phyloP scores from a whole-genome alignment of 2,797 vertebrate species.

The Scleropages formosus region DNA sequence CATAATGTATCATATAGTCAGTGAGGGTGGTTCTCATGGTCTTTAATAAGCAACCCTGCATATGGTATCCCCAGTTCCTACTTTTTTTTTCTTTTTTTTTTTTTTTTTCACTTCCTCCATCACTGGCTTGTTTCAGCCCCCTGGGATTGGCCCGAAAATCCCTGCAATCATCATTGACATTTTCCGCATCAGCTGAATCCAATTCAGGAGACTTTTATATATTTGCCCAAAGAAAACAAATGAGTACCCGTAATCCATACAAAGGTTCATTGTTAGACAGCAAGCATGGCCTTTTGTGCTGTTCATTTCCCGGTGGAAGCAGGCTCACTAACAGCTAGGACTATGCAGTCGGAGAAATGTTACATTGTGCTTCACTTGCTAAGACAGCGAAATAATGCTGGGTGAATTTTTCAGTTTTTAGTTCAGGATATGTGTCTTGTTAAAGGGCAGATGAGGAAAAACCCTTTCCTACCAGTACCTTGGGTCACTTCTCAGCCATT shows the following conservation, averaged over 20 bases:
- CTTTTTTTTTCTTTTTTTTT: too few species aligned
- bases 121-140: not conserved
- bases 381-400: too few species aligned
- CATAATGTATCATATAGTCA: not conserved
- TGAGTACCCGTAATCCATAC: not conserved
- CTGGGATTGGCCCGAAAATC: not conserved
- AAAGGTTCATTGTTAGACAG: not conserved
- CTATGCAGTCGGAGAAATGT: too few species aligned
- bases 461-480: too few species aligned
- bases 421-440: too few species aligned
- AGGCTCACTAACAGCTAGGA: not conserved
- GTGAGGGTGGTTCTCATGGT: not conserved
- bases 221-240: conserved; percentile 14
- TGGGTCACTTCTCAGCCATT: too few species aligned
- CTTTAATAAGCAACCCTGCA: too few species aligned
- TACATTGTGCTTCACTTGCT: too few species aligned
- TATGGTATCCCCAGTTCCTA: too few species aligned
- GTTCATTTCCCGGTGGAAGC: not conserved
- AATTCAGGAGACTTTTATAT: not conserved
- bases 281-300: not conserved
- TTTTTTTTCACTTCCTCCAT: not conserved
- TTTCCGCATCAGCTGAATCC: not conserved
- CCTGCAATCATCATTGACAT: conserved; percentile 11
- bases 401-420: too few species aligned
- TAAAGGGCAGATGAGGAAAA: too few species aligned